These are phyloP conservation scores for Ramazzottius varieornatus DNA, from an alignment of 2,888 invertebrate species.

Conservation along the genomic window DNA sequence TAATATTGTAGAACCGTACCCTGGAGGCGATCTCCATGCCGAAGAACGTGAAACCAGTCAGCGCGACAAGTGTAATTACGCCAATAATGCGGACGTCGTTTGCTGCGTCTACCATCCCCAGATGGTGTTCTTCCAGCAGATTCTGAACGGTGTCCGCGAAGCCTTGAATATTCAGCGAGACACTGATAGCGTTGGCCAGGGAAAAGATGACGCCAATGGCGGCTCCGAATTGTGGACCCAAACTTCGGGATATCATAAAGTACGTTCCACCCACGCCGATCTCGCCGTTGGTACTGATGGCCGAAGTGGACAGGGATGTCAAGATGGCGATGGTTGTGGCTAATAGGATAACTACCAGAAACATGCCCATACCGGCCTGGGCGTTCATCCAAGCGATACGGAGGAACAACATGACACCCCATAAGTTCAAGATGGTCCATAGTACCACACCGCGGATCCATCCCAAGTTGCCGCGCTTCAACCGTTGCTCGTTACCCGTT, in stretches of 20 bases:
- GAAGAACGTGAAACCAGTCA: constrained; percentile 19
- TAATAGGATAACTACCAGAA: background rate
- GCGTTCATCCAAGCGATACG: background rate
- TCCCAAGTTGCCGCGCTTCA: background rate
- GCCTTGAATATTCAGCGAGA: constrained; percentile 1
- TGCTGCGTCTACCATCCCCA: constrained; percentile 8
- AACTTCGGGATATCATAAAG: background rate
- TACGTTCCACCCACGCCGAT: constrained; percentile 9
- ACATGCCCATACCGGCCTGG: background rate
- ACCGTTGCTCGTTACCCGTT: background rate
- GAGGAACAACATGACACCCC: constrained; percentile 4
- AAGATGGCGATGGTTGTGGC: constrained; percentile 8
- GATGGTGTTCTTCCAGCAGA: background rate
- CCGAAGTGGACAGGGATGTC: constrained; percentile 14
- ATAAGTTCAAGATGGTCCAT: background rate
- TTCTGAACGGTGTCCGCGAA: background rate
- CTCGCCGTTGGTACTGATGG: constrained; percentile 14
- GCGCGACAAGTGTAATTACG: constrained; percentile 14
- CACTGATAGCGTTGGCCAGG: background rate
- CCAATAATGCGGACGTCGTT: constrained; percentile 23
- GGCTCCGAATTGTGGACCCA: background rate
- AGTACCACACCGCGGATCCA: background rate
- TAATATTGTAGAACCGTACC: constrained; percentile 12
- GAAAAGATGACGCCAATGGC: background rate
- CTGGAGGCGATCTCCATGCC: constrained; percentile 24